Conservation (phyloP, 2,888 invertebrate species). For the Xestia sexstrigata region DNA sequence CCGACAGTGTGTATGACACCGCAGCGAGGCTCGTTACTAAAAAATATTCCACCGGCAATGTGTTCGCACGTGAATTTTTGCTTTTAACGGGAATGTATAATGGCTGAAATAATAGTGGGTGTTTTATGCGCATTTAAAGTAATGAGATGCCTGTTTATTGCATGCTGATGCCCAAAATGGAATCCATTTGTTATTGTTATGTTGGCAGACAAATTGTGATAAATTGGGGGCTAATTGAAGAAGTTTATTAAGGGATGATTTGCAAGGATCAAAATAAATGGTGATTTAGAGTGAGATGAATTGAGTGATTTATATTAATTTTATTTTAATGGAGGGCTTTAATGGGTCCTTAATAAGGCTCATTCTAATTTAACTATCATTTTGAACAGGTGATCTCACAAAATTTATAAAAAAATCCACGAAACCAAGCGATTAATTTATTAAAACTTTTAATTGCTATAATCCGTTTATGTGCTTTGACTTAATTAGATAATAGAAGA, state of each 20-base stretch:
- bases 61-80: slow-evolving; percentile 61
- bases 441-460: slow-evolving; percentile 32
- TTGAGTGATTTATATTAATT: slow-evolving; percentile 30
- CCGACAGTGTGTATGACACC: slow-evolving; percentile 82
- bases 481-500: slow-evolving; percentile 42
- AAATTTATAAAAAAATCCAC: slow-evolving; percentile 7
- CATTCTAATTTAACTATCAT: background rate
- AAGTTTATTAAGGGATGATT: slow-evolving; percentile 24
- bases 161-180: slow-evolving; percentile 34
- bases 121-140: slow-evolving; percentile 62
- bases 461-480: slow-evolving; percentile 27
- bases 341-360: background rate
- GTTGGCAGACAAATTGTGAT: slow-evolving; percentile 45
- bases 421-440: slow-evolving; percentile 20
- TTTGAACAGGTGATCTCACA: slow-evolving; percentile 14
- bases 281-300: slow-evolving; percentile 39
- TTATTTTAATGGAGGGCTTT: slow-evolving; percentile 17
- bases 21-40: slow-evolving; percentile 74
- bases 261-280: slow-evolving; percentile 29
- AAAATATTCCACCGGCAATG: slow-evolving; percentile 75
- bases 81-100: slow-evolving; percentile 59
- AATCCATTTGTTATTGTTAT: slow-evolving; percentile 42
- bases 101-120: slow-evolving; percentile 55
- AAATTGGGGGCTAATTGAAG: slow-evolving; percentile 42
- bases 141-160: slow-evolving; percentile 62